Evolutionary conservation across 1,140 invertebrate genomes (phyloP), one percentile per base, ranked within the genome.

Genomic region (Coptotermes formosanus): DNA sequence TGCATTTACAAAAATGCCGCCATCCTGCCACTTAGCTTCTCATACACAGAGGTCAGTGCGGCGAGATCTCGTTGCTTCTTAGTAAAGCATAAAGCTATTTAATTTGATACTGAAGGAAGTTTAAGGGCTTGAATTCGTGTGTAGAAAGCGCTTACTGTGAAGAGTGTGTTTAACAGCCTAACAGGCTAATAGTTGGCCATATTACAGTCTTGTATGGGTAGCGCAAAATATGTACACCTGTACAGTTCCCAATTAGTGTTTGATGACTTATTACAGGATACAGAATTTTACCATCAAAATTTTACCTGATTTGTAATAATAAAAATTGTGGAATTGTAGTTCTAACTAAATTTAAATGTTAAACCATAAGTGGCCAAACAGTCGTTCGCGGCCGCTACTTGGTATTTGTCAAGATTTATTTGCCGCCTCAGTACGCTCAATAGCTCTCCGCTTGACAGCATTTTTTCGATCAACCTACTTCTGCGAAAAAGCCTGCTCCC

Each of bases 1-100:
- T 75, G 64, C 64, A 75, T 75, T 75, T 75, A 75, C 64, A 75
- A 75, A 75, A 75, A 75, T 30, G 64, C 64, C 64, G n/a, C 64
- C n/a, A 75, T 75, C 64, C 4, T 25, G n/a, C 64, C 64, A 75
- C 64, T 75, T 75, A 75, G 64, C 16, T 30, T 14, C 25, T n/a
- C 64, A 75, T 75, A 7, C 25, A 75, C 19, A n/a, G 25, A 75
- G 64, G 64, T 75, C 64, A 75, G n/a, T 75, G 7, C 14, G 64
- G 64, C n/a, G n/a, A 75, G 64, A 75, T 75, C 7, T 8, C 64
- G n/a, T 25, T n/a, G 64, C 64, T 75, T 75, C 64, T 75, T 75
- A 25, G 64, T 75, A 75, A 75, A 75, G 6, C 64, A 30, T 14
- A 75, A 75, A 75, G 64, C 64, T 75, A 1, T 75, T 75, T 30